These are phyloP conservation scores for Sitta europaea DNA, from an alignment of 2,113 vertebrate species.

Conservation along the genomic window DNA sequence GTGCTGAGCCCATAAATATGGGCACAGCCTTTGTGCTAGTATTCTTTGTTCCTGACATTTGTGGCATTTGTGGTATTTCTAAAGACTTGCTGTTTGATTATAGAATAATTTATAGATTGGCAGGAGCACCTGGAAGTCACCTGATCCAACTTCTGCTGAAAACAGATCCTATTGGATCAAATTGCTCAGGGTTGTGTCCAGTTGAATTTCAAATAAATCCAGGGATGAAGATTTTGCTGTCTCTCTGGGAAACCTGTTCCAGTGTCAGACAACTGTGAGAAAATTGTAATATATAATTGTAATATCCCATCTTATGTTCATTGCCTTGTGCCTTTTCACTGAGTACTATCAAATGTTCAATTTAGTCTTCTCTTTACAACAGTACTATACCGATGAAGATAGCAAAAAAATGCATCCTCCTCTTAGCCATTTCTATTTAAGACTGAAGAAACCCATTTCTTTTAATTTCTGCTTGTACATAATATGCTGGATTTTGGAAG, in stretches of 20 bases:
- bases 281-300: not conserved
- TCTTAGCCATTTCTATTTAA: not conserved
- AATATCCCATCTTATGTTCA: not conserved
- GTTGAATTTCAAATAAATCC: not conserved
- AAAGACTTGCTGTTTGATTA: not conserved
- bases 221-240: not conserved
- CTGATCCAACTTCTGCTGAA: not conserved
- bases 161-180: not conserved
- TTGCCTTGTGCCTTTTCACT: not conserved
- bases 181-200: not conserved
- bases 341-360: not conserved
- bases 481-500: not conserved
- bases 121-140: not conserved
- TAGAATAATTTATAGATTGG: not conserved
- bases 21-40: not conserved
- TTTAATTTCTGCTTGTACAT: not conserved
- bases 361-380: not conserved
- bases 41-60: not conserved
- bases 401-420: not conserved
- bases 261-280: not conserved
- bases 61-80: not conserved
- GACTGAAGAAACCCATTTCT: not conserved
- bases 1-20: not conserved
- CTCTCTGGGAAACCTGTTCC: not conserved
- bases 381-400: not conserved